Base-by-base conservation (phyloP, 2,888 invertebrate genomes). In the Athetis lepigone region DNA sequence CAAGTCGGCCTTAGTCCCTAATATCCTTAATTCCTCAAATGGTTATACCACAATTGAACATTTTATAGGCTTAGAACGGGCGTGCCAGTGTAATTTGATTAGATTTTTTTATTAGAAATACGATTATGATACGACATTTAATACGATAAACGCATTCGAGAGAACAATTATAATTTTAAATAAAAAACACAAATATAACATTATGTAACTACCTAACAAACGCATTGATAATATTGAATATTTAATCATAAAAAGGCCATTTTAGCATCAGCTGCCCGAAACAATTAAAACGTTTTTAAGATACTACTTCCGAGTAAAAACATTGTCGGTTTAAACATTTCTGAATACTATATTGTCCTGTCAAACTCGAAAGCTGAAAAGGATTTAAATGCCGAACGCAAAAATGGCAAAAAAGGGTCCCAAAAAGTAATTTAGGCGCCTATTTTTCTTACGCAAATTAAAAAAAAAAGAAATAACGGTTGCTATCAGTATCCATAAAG, bases 401-500 rank as follows among this genome's bases (percentile, higher is more conserved):
- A 63, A 51, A 51, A 47, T n/a, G 13, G 2, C 19, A 43, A 36
- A 29, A 52, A 33, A 19, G 19, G 56, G 33, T 42, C 55, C 42
- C 16, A 50, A 66, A 47, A 56, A 39, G 37, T 51, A 55, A 60
- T 55, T 40, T 39, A 11, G 36, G 2, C 3, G 7, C 4, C 19
- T 25, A 43, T 52, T 64, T 58, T 58, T 55, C 42, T 52, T 33
- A 33, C 50, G 27, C 43, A 63, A 74, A 74, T 74, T 72, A 74
- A 71, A 66, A 70, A 70, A 59, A 61, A 40, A 36, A 64, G 19
- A 57, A 46, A 67, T 43, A n/a, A n/a, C 25, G 46, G 37, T 40
- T 50, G 39, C 61, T 54, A 59, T 57, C 61, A 61, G 61, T 75
- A 71, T 57, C 72, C 59, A 63, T 68, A 71, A 71, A 75, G 71